Evolutionary conservation across 2,888 invertebrate species (phyloP).

Genomic region (Allophyes oxyacanthae): DNA sequence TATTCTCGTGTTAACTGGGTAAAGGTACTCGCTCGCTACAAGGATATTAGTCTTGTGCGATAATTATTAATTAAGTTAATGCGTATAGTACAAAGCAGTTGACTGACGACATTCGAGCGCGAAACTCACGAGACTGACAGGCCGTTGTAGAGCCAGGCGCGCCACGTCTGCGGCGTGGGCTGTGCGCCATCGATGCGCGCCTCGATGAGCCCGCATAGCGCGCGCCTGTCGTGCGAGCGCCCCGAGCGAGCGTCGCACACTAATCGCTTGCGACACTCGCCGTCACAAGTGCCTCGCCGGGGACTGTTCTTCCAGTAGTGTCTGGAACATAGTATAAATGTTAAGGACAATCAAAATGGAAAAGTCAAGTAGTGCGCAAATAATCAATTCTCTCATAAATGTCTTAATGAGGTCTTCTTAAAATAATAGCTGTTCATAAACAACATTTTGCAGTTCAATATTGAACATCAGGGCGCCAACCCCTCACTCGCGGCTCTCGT

Average conservation of each 20-base stretch:
- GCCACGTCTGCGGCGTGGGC: constrained; percentile 92
- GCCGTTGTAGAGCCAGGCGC: constrained; percentile 96
- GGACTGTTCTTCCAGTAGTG: constrained; percentile 97
- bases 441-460: too few species aligned
- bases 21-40: too few species aligned
- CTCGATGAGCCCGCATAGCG: constrained; percentile 94
- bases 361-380: too few species aligned
- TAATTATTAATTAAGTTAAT: constrained; percentile 5
- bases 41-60: not conserved
- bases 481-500: too few species aligned
- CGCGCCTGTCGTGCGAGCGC: constrained; percentile 95
- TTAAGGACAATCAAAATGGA: too few species aligned
- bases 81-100: constrained; percentile 40
- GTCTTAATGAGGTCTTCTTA: too few species aligned
- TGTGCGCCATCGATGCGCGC: constrained; percentile 94
- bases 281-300: constrained; percentile 94
- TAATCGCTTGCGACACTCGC: constrained; percentile 95
- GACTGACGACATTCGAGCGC: constrained; percentile 13
- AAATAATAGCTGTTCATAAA: too few species aligned
- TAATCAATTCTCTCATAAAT: too few species aligned
- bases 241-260: constrained; percentile 96
- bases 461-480: too few species aligned
- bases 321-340: constrained; percentile 76
- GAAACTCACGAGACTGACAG: constrained; percentile 95
- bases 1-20: too few species aligned